phyloP scores from a whole-genome alignment of 1,140 invertebrate species.

The Leptinotarsa texana region DNA sequence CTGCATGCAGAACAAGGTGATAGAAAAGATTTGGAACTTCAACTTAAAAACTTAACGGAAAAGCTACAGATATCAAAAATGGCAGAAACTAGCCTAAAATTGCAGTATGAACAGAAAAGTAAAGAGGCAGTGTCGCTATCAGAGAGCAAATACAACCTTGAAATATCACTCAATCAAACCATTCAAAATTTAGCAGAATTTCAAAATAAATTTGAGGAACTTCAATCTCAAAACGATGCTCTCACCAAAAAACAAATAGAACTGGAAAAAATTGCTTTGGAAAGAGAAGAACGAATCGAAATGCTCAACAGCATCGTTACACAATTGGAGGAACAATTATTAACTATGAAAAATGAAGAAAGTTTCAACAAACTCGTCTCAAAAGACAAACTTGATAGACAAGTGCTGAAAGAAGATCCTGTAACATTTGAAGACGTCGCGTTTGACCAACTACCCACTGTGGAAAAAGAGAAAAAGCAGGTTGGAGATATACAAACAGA shows the following conservation, averaged over 20 bases:
- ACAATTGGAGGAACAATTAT: conserved; percentile 33
- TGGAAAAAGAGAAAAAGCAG: background rate
- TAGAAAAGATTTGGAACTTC: conserved; percentile 39
- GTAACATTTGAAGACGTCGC: background rate
- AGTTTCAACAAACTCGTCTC: background rate
- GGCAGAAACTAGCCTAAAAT: conserved; percentile 47
- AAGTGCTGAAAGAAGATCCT: background rate
- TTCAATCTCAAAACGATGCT: conserved; percentile 35
- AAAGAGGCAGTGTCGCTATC: conserved; percentile 41
- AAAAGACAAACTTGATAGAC: background rate
- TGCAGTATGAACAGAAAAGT: conserved; percentile 46
- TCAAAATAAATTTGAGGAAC: conserved; percentile 37
- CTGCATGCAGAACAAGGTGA: conserved; percentile 42
- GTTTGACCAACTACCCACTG: background rate
- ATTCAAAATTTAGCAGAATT: conserved; percentile 31
- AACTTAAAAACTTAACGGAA: conserved; percentile 41
- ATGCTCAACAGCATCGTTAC: conserved; percentile 27
- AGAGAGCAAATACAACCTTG: conserved; percentile 39
- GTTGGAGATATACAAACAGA: background rate
- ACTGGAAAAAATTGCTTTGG: conserved; percentile 19
- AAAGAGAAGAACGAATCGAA: conserved; percentile 19
- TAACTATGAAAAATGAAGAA: background rate
- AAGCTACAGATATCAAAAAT: conserved; percentile 49
- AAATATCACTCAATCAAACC: conserved; percentile 33
- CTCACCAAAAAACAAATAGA: conserved; percentile 30